phyloP scores from a whole-genome alignment of 2,113 vertebrate genomes.

The Cercopithecus mona region DNA sequence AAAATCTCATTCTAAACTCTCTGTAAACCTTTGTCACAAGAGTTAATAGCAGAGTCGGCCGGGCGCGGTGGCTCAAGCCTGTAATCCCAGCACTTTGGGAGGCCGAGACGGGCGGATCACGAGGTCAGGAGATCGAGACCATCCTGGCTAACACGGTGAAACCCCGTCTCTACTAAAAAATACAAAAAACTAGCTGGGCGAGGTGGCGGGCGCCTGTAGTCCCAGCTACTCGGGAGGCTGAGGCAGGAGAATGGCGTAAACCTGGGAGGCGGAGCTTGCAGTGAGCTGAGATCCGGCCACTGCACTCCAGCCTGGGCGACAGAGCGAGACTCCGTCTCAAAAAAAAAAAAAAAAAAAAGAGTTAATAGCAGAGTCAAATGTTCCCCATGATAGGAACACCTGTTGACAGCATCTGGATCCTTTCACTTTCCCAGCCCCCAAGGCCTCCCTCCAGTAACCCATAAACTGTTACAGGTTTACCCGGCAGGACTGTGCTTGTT shows the following conservation, averaged over 20 bases:
- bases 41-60: background rate
- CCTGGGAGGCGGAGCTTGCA: too few species aligned
- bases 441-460: fast-evolving
- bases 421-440: fast-evolving
- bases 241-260: too few species aligned
- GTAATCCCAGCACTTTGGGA: background rate
- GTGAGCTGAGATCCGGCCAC: too few species aligned
- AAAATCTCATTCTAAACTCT: background rate
- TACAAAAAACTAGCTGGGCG: too few species aligned
- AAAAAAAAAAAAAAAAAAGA: background rate
- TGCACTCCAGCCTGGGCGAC: too few species aligned
- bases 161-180: background rate
- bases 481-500: constrained; percentile 97
- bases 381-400: fast-evolving
- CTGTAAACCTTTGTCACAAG: background rate
- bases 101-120: too few species aligned
- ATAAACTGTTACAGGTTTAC: constrained; percentile 80
- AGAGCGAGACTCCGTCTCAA: too few species aligned
- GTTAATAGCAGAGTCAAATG: background rate
- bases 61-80: background rate
- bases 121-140: too few species aligned
- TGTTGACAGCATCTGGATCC: too few species aligned
- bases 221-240: too few species aligned
- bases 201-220: too few species aligned
- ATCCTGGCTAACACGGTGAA: too few species aligned